Conservation (phyloP, 2,888 invertebrate genomes). For the Balanococcus diminutus region DNA sequence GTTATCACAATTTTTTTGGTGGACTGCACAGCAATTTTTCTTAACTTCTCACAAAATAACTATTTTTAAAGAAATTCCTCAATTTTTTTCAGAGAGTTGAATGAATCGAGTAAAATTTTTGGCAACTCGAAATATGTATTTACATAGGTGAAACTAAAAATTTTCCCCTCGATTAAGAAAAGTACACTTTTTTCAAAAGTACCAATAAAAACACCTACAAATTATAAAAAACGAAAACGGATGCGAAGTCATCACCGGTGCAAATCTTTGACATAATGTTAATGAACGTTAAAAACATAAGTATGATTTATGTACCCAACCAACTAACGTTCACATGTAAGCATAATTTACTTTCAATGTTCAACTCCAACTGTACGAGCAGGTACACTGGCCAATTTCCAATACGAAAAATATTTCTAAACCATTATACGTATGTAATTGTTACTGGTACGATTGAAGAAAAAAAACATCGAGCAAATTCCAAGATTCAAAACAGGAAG, state of each 20-base stretch:
- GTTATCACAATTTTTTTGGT: too few relatives aligned
- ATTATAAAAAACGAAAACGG: not conserved
- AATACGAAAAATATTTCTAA: not conserved
- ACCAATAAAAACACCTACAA: too few relatives aligned
- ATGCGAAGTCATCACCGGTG: not conserved
- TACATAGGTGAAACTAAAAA: too few relatives aligned
- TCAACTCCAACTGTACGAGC: too few relatives aligned
- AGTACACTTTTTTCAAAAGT: too few relatives aligned
- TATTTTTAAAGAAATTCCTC: too few relatives aligned
- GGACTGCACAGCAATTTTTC: too few relatives aligned
- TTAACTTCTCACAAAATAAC: too few relatives aligned
- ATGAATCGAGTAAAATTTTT: too few relatives aligned
- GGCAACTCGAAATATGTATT: too few relatives aligned
- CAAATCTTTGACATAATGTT: not conserved
- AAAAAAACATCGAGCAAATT: not conserved
- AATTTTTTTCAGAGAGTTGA: too few relatives aligned
- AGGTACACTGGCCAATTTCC: slow-evolving; percentile 10
- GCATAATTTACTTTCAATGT: slow-evolving; percentile 13
- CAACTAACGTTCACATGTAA: not conserved
- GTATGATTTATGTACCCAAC: not conserved
- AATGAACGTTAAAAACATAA: not conserved
- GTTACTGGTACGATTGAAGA: not conserved
- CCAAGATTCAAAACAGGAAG: not conserved
- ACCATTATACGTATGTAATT: not conserved
- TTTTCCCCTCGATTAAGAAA: too few relatives aligned